Evolutionary conservation across 2,797 vertebrate genomes (phyloP).

Genomic region (Hipposideros larvatus): DNA sequence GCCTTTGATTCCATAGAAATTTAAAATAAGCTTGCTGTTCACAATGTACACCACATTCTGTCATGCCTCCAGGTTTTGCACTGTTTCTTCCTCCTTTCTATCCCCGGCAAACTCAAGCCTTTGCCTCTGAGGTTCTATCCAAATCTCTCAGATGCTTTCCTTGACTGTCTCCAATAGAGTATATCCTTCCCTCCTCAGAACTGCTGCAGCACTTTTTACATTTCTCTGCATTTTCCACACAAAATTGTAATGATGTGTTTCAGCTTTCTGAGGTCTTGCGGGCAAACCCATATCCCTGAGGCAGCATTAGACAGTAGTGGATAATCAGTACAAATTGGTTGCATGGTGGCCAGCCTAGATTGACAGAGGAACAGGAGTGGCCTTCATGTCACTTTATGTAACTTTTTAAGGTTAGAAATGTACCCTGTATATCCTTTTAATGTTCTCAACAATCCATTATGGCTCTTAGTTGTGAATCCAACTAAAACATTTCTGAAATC

Average conservation of each 20-base stretch:
- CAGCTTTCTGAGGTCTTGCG: not conserved
- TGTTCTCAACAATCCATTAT: not conserved
- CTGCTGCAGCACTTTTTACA: not conserved
- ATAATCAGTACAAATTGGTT: not conserved
- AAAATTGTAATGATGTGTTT: constrained; percentile 11
- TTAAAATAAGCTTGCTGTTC: not conserved
- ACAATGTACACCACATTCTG: not conserved
- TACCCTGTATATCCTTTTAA: not conserved
- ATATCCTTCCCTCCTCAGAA: not conserved
- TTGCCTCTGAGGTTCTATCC: not conserved
- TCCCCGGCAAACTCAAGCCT: not conserved
- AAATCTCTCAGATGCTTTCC: not conserved
- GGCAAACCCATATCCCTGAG: not conserved
- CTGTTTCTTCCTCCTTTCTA: not conserved
- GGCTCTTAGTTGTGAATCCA: constrained; percentile 9
- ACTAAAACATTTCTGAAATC: not conserved
- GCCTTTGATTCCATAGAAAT: not conserved
- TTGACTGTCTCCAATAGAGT: not conserved
- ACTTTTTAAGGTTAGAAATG: constrained; percentile 18
- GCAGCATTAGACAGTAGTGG: not conserved
- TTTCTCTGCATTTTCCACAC: not conserved
- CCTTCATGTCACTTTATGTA: constrained; percentile 28
- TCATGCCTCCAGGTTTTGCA: not conserved
- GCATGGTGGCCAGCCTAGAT: not conserved
- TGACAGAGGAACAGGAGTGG: not conserved